These are phyloP conservation scores for Phortica magna DNA, from an alignment of 2,888 invertebrate genomes.

Conservation along the genomic window DNA sequence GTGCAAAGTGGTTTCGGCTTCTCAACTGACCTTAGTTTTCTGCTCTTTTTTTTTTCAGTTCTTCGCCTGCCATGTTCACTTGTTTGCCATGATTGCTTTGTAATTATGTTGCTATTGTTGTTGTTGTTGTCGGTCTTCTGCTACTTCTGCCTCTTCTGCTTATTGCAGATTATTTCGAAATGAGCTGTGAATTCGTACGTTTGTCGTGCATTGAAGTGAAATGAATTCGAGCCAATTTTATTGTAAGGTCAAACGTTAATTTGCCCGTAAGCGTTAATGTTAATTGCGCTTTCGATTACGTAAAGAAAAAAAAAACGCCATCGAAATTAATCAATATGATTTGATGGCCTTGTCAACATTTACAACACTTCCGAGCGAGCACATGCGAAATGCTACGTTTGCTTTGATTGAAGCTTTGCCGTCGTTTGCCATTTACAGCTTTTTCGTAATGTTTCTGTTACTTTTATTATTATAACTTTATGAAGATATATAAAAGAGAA, in stretches of 20 bases:
- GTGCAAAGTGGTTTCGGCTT: slow-evolving; percentile 7
- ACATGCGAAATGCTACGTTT: too few relatives aligned
- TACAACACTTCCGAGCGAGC: too few relatives aligned
- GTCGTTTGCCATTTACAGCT: too few relatives aligned
- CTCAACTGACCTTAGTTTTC: neutral
- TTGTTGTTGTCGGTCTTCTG: too few relatives aligned
- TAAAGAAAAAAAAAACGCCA: too few relatives aligned
- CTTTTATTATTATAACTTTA: too few relatives aligned
- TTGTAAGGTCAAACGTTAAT: slow-evolving; percentile 10
- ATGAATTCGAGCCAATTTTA: neutral
- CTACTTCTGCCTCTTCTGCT: too few relatives aligned
- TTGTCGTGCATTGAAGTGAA: neutral
- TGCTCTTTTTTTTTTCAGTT: neutral
- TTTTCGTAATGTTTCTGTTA: too few relatives aligned
- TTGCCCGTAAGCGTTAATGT: neutral
- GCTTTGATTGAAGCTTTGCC: too few relatives aligned
- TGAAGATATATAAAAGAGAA: too few relatives aligned
- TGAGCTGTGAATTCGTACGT: neutral
- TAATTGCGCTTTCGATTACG: neutral
- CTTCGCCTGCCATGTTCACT: neutral
- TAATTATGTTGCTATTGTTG: slow-evolving; percentile 21
- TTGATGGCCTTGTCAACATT: too few relatives aligned
- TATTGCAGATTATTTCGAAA: neutral
- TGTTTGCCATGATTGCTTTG: slow-evolving; percentile 23
- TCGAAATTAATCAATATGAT: too few relatives aligned